These are phyloP conservation scores for Drusus annulatus DNA, from an alignment of 1,140 invertebrate species.

Conservation along the genomic window DNA sequence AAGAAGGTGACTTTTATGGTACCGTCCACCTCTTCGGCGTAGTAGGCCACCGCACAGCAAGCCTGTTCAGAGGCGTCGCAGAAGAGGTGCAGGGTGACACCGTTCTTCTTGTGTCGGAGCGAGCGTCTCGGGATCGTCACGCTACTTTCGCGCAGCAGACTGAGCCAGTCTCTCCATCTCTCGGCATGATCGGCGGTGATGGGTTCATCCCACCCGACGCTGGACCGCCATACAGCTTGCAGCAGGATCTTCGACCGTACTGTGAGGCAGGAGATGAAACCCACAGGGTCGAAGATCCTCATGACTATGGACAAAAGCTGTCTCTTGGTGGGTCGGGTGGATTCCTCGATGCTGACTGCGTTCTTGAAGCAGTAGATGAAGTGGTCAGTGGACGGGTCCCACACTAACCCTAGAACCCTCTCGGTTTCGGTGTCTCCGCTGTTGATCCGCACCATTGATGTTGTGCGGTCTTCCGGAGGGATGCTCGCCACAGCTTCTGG, in stretches of 20 bases:
- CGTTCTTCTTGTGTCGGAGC: background rate
- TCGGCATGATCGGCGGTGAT: conserved; percentile 47
- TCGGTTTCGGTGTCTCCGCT: background rate
- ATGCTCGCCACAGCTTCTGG: too few species aligned
- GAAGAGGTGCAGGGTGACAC: background rate
- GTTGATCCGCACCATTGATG: background rate
- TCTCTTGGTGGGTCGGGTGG: conserved; percentile 58
- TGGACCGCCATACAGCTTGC: conserved; percentile 62
- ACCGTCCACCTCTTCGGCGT: background rate
- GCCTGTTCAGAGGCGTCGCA: conserved; percentile 10
- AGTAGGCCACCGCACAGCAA: conserved; percentile 12
- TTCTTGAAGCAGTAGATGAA: background rate
- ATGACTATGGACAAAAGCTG: conserved; percentile 60
- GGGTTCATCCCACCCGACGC: conserved; percentile 62
- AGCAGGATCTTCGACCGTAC: conserved; percentile 64
- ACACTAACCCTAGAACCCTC: background rate
- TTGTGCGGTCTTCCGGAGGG: background rate
- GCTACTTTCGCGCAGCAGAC: background rate
- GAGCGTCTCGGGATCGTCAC: background rate
- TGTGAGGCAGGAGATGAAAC: conserved; percentile 63
- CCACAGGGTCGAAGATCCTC: conserved; percentile 64
- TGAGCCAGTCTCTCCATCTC: conserved; percentile 48
- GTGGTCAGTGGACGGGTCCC: background rate
- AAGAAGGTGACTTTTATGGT: too few species aligned
- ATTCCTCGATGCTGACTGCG: background rate